phyloP scores from a whole-genome alignment of 2,113 vertebrate genomes.

The Myanophis thanlyinensis region DNA sequence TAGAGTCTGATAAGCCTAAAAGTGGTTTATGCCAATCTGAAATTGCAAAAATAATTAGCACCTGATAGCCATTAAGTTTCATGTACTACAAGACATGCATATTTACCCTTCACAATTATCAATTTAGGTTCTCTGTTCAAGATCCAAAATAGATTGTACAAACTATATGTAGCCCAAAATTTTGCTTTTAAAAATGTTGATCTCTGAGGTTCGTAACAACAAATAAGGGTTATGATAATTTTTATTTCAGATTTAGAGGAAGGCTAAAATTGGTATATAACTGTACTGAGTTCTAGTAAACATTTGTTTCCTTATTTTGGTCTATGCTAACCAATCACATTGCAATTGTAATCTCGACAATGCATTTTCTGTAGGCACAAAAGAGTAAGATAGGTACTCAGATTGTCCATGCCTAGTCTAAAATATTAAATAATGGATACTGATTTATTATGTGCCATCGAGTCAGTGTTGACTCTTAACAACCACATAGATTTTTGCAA shows the following conservation, averaged over 20 bases:
- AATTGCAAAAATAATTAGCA: neutral
- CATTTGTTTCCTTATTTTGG: neutral
- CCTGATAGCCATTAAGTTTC: neutral
- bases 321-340: neutral
- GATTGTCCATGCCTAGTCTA: neutral
- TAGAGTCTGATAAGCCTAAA: neutral
- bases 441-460: neutral
- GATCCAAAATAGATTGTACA: neutral
- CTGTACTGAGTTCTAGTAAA: neutral
- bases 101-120: neutral
- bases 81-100: neutral
- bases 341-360: neutral
- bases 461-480: neutral
- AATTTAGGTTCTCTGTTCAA: neutral
- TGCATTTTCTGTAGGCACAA: neutral
- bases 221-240: neutral
- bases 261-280: neutral
- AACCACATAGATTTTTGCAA: neutral
- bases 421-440: neutral
- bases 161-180: neutral
- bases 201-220: neutral
- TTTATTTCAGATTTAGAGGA: neutral
- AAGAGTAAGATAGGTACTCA: neutral
- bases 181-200: neutral
- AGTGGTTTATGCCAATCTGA: neutral